A percentile compares a stretch with the other conserved stretches of the same genome.
These are phyloP conservation scores for Hydrolagus colliei DNA, from an alignment of 2,797 vertebrate species.

Conservation along the genomic window DNA sequence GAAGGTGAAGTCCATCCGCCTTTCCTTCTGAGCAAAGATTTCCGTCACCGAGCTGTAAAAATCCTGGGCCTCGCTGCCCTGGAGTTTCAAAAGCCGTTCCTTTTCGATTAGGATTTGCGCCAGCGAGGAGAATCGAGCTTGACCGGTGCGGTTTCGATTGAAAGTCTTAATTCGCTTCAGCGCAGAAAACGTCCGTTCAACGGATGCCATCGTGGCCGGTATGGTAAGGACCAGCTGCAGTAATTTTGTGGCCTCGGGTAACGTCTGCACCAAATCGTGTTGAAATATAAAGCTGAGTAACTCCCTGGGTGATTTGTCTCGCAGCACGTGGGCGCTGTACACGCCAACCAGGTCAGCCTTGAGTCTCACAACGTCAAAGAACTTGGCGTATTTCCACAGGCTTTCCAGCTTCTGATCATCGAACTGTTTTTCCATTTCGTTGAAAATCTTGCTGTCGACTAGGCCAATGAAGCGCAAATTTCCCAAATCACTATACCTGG, in stretches of 20 bases:
- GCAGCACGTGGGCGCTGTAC: conserved; percentile 33
- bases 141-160: conserved; percentile 33
- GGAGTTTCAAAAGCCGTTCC: conserved; percentile 34
- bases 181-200: conserved; percentile 35
- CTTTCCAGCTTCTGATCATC: conserved; percentile 33
- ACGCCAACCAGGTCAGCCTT: conserved; percentile 33
- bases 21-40: no score
- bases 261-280: conserved; percentile 25
- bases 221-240: conserved; percentile 35
- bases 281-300: conserved; percentile 23
- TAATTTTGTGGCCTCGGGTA: conserved; percentile 35
- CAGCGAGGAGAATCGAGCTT: conserved; percentile 23
- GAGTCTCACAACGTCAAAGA: conserved; percentile 35
- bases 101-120: conserved; percentile 14
- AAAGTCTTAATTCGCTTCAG: conserved; percentile 37
- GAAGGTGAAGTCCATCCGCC: no score
- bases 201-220: conserved; percentile 34
- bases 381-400: conserved; percentile 31
- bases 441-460: conserved; percentile 30
- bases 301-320: conserved; percentile 30
- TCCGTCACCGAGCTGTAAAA: no score
- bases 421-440: conserved; percentile 34
- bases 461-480: conserved; percentile 34
- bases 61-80: conserved; percentile 1
- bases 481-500: conserved; percentile 34